phyloP scores from a whole-genome alignment of 2,113 vertebrate genomes.

The Pantherophis guttatus region DNA sequence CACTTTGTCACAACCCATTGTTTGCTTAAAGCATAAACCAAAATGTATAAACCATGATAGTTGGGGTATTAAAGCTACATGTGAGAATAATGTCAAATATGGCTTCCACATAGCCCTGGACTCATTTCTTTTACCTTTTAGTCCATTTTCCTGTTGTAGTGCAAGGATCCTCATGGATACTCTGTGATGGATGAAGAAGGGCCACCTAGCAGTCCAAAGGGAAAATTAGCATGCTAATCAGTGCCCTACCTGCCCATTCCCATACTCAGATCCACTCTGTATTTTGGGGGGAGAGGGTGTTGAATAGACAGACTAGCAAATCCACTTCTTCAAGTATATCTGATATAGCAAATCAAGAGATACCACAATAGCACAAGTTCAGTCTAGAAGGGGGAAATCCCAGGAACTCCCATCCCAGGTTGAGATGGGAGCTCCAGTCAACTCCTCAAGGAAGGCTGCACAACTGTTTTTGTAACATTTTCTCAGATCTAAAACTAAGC shows the following conservation, averaged over 20 bases:
- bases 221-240: background rate
- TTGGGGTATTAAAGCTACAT: background rate
- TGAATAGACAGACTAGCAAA: background rate
- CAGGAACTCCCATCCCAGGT: background rate
- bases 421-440: background rate
- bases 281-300: background rate
- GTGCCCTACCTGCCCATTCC: background rate
- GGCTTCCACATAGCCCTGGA: background rate
- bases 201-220: background rate
- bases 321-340: background rate
- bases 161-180: background rate
- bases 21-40: background rate
- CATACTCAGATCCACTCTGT: background rate
- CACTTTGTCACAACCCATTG: background rate
- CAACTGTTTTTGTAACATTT: background rate
- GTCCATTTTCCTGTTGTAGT: background rate
- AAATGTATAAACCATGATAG: background rate
- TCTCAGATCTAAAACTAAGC: background rate
- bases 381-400: background rate
- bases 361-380: background rate
- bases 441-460: background rate
- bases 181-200: background rate
- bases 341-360: background rate
- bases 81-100: background rate
- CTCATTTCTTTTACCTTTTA: background rate